Conservation (phyloP, 2,113 vertebrate genomes). For the Nerophis lumbriciformis region DNA sequence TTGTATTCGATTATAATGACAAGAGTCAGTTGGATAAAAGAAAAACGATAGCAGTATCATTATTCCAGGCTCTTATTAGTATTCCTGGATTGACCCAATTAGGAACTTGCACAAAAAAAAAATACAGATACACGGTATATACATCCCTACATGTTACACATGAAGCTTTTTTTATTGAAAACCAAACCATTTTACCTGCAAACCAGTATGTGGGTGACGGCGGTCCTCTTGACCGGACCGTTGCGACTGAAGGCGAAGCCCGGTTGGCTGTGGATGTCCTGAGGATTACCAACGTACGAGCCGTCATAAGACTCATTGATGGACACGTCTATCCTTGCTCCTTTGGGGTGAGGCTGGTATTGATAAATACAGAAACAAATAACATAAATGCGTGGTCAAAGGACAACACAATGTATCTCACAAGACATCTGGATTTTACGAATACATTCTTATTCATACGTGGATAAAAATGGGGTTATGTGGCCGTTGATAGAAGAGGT, state of each 20-base stretch:
- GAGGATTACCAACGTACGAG: slow-evolving; percentile 96
- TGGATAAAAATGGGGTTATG: too few relatives aligned
- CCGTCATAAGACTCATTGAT: slow-evolving; percentile 99
- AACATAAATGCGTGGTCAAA: background rate
- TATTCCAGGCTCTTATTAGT: too few relatives aligned
- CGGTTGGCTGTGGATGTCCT: slow-evolving; percentile 97
- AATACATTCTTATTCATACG: too few relatives aligned
- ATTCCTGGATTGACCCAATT: too few relatives aligned
- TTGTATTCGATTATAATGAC: too few relatives aligned
- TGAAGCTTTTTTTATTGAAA: background rate
- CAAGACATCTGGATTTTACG: too few relatives aligned
- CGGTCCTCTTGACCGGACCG: slow-evolving; percentile 93
- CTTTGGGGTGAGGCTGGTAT: slow-evolving; percentile 94
- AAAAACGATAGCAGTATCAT: too few relatives aligned
- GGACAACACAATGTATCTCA: too few relatives aligned
- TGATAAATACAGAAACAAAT: background rate
- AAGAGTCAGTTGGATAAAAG: too few relatives aligned
- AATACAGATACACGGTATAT: too few relatives aligned
- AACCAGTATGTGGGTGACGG: slow-evolving; percentile 94
- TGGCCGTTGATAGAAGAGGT: too few relatives aligned
- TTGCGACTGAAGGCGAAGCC: slow-evolving; percentile 98
- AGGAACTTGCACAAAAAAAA: too few relatives aligned
- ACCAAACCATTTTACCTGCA: slow-evolving; percentile 78
- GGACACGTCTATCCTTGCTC: slow-evolving; percentile 96
- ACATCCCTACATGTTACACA: background rate